These are phyloP conservation scores for Saguinus imperator DNA, from an alignment of 2,113 vertebrate genomes.

Conservation along the genomic window DNA sequence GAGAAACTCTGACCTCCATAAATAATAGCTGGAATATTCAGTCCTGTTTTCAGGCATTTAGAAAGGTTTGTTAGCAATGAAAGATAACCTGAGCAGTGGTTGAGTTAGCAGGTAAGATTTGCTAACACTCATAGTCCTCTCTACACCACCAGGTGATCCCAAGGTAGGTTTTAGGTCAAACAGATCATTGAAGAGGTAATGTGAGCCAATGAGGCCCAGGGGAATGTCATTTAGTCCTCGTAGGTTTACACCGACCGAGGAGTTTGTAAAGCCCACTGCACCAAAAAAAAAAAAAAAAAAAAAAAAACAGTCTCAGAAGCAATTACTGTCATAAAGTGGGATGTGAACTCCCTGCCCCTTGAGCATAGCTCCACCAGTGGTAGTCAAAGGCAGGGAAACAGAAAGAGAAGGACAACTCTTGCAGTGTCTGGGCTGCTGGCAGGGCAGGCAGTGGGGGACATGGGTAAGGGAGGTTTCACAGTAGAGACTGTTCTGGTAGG, in stretches of 20 bases:
- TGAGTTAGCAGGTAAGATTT: neutral
- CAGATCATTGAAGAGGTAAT: neutral
- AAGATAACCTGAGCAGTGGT: neutral
- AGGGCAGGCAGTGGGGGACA: neutral
- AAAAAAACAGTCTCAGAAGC: neutral
- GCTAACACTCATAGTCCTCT: neutral
- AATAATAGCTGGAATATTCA: neutral
- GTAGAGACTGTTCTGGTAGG: neutral
- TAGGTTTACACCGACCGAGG: neutral
- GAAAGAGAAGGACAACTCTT: neutral
- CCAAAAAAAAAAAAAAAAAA: neutral
- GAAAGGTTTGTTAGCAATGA: neutral
- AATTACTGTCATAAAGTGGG: neutral
- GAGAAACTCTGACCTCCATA: conserved; percentile 33
- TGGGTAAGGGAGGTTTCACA: too few relatives aligned
- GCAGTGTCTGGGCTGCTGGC: neutral
- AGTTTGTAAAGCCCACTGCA: neutral
- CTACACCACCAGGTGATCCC: neutral
- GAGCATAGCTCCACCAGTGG: neutral
- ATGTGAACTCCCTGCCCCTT: neutral
- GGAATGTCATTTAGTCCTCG: neutral
- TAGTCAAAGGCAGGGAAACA: neutral
- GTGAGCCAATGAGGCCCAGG: neutral
- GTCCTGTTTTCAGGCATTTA: neutral
- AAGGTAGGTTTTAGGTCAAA: neutral